Base-by-base conservation (phyloP, 1,140 invertebrate genomes). In the Diachasmimorpha longicaudata region DNA sequence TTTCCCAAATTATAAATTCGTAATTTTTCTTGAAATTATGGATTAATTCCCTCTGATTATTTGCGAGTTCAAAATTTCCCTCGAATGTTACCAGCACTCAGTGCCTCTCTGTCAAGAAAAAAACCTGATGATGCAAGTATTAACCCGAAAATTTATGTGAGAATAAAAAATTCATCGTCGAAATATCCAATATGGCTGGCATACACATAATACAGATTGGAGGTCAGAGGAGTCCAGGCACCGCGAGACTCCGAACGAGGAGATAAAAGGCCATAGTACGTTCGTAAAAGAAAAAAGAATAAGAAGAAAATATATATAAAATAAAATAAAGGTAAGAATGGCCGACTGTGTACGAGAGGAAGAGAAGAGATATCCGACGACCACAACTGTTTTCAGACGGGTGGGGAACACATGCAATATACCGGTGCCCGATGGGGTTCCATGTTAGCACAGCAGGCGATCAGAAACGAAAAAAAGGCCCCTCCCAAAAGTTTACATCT, bases 401-500 rank as follows among this genome's bases (percentile, higher is more conserved):
- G n/a, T n/a, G 19, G 58, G 23, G 19, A 13, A 19, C 58, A 21
- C 23, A 31, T 31, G 58, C 58, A 63, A 63, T 63, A 63, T 63
- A 63, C 58, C 58, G 58, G 78, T 76, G 77, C 85, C 48, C 85
- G 79, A 81, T 86, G 85, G 85, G 85, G 85, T 70, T 82, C 79
- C 85, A 79, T 84, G 82, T 83, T 82, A 81, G 79, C 85, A 67
- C 85, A 84, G 85, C 85, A 76, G 83, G 86, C 73, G 75, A 81
- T 76, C 77, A 23, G 58, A 52, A 55, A 48, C 58, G 31, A 52
- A 69, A 82, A n/a, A 78, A 71, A 74, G 66, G 81, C 79, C 81
- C 85, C 85, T 82, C 81, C 85, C 80, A 84, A 81, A 82, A 85
- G 80, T 85, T 81, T 79, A 81, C 78, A 83, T 84, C 82, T 86